phyloP scores from a whole-genome alignment of 2,888 invertebrate genomes.

The Dasysyrphus albostriatus region DNA sequence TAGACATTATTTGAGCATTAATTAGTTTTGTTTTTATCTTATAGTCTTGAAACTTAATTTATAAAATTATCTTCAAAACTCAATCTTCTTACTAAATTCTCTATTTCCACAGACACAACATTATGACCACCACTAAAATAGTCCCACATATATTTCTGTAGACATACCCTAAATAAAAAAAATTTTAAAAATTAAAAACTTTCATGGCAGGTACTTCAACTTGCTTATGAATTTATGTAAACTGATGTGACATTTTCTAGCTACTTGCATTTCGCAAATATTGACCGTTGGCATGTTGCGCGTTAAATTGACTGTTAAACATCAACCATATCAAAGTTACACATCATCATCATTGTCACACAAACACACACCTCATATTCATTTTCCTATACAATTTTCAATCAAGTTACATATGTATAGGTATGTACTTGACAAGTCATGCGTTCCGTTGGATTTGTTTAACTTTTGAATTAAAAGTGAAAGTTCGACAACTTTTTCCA shows the following conservation, averaged over 20 bases:
- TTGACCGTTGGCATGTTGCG: conserved; percentile 65
- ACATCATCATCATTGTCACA: conserved; percentile 2
- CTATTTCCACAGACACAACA: too few relatives aligned
- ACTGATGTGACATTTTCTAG: conserved; percentile 39
- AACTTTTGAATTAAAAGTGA: conserved; percentile 59
- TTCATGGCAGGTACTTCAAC: not conserved
- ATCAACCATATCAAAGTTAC: conserved; percentile 9
- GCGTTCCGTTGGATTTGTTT: conserved; percentile 43
- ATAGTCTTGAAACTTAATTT: too few relatives aligned
- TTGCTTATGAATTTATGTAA: conserved; percentile 7
- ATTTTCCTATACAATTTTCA: conserved; percentile 7
- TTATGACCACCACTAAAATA: not conserved
- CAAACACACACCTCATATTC: not conserved
- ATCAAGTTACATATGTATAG: not conserved
- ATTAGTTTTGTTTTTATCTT: too few relatives aligned
- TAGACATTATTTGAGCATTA: too few relatives aligned
- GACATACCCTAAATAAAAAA: not conserved
- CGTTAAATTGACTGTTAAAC: conserved; percentile 44
- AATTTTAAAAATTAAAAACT: not conserved
- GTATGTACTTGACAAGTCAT: conserved; percentile 12
- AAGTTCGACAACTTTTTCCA: conserved; percentile 45
- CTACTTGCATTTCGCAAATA: conserved; percentile 53
- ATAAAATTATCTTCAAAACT: too few relatives aligned
- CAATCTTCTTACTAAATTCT: too few relatives aligned
- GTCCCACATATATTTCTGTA: not conserved